Evolutionary conservation across 2,797 vertebrate genomes (phyloP), one percentile per base, ranked within the genome.

Genomic region (Thaleichthys pacificus): DNA sequence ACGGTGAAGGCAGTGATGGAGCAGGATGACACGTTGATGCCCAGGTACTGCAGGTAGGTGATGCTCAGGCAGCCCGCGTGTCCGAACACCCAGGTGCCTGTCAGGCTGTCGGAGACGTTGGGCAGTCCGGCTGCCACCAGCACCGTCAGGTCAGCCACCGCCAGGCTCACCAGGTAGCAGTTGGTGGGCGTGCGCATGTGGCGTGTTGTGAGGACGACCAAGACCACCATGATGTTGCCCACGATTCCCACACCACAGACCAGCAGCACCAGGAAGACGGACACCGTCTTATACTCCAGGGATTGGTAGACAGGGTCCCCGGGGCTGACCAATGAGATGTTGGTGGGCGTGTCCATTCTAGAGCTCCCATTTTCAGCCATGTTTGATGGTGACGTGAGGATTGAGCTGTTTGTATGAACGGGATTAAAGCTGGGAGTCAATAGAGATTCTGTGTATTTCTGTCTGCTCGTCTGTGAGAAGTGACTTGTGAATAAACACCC

Each of bases 41-140:
- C 95, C 85, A 96, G 87, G 80, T 95, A 95, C 87, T 95, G 92
- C 32, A 95, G 89, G 86, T 95, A 95, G 78, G 94, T 95, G 86
- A 95, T 95, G 15, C 89, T 92, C 66, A 93, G 84, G 67, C 93
- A 95, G 28, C 94, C 89, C 0, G 88, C 87, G 0, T 94, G 91
- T 6, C 94, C 93, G 0, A 91, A 95, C 38, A 94, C 82, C 94
- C 95, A 95, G 0, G 87, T 91, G 9, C 93, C 94, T 0, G 85
- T 89, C 89, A 95, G 81, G 72, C 93, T 95, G 74, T 94, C 91
- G 0, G 93, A 92, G 66, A 96, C 79, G 8, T 93, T 94, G 65
- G 95, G 93, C 72, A 96, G 82, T 22, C 95, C 94, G 0, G 92
- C 91, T 0, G 93, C 94, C 78, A 95, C 90, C 77, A 95, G 84